These are phyloP conservation scores for Rhodophaea formosa DNA, from an alignment of 2,888 invertebrate genomes.

Conservation along the genomic window DNA sequence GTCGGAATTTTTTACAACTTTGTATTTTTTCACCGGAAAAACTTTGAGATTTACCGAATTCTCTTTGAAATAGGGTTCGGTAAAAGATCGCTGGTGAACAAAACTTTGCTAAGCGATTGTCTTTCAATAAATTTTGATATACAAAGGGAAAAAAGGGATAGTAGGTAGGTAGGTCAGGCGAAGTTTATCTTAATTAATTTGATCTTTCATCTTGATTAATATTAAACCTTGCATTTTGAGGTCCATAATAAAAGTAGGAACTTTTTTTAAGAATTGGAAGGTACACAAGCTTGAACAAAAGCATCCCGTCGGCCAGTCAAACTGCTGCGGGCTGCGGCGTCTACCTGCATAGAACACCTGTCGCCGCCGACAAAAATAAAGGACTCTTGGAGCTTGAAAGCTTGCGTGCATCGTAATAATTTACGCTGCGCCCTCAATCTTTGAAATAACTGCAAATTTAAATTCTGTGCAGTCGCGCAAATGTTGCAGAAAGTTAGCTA, in stretches of 20 bases:
- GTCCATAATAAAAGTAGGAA: not conserved
- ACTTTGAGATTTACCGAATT: slow-evolving; percentile 60
- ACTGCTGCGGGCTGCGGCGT: slow-evolving; percentile 36
- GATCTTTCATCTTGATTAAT: slow-evolving; percentile 3
- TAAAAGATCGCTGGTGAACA: slow-evolving; percentile 43
- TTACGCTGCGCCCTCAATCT: slow-evolving; percentile 9
- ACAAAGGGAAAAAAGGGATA: not conserved
- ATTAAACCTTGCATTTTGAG: not conserved
- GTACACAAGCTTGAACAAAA: slow-evolving; percentile 48
- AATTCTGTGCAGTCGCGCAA: not conserved
- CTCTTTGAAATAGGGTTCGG: slow-evolving; percentile 46
- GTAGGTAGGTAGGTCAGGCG: not conserved
- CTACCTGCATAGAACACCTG: slow-evolving; percentile 77
- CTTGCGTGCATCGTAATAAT: slow-evolving; percentile 17
- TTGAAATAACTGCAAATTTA: slow-evolving; percentile 7
- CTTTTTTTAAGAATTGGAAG: not conserved
- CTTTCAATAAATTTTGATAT: slow-evolving; percentile 10
- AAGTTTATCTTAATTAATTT: not conserved
- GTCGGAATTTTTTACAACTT: slow-evolving; percentile 44
- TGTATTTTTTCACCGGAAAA: slow-evolving; percentile 44
- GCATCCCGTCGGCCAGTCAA: slow-evolving; percentile 39
- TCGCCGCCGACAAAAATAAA: slow-evolving; percentile 49
- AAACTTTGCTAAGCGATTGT: slow-evolving; percentile 34
- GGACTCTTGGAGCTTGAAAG: slow-evolving; percentile 21
- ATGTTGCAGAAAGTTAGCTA: not conserved